phyloP scores from a whole-genome alignment of 2,888 invertebrate genomes.

The Neocrepidodera transversa region DNA sequence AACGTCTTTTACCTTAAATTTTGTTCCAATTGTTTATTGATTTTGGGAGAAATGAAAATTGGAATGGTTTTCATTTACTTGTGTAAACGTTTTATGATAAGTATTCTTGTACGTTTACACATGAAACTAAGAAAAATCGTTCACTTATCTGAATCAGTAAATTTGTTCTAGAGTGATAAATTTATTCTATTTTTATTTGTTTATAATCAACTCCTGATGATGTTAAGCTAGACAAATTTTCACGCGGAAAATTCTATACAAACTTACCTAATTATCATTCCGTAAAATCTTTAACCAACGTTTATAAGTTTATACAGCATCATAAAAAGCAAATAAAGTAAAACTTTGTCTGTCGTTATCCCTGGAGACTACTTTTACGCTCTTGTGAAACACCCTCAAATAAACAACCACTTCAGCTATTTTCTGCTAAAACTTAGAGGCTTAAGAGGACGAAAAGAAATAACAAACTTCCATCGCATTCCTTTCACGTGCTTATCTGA shows the following conservation, averaged over 20 bases:
- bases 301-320: conserved; percentile 18
- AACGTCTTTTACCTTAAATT: no score
- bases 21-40: no score
- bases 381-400: conserved; percentile 39
- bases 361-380: conserved; percentile 38
- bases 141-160: no score
- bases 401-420: conserved; percentile 39
- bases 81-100: no score
- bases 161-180: no score
- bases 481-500: conserved; percentile 32
- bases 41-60: no score
- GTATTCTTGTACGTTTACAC: no score
- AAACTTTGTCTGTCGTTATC: conserved; percentile 33
- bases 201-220: no score
- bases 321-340: conserved; percentile 33
- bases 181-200: no score
- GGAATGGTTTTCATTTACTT: no score
- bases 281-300: conserved; percentile 14
- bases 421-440: conserved; percentile 42
- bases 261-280: conserved; percentile 17
- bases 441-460: conserved; percentile 37
- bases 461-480: conserved; percentile 40
- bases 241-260: not conserved
- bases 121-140: no score
- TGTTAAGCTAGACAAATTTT: no score